Evolutionary conservation across 2,888 invertebrate genomes (phyloP), one percentile per base, ranked within the genome.

Genomic region (Ellobium chinense): DNA sequence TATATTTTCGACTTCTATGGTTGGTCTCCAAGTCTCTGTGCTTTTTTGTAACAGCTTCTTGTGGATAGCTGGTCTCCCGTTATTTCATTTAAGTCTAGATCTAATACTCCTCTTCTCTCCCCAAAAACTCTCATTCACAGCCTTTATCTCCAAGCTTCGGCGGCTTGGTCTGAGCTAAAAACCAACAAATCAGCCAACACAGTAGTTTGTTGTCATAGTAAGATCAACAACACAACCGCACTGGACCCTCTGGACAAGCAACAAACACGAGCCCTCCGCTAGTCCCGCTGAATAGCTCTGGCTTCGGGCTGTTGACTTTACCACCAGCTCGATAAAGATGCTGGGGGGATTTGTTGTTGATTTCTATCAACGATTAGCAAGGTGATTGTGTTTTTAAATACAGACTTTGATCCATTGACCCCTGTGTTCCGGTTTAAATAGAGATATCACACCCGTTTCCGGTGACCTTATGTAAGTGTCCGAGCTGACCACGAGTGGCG

Each of bases 331-430:
- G 65, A 5, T 12, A 34, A 14, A 27, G 27, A 12, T 21, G 65
- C 27, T 24, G 62, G 29, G n/a, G 7, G 4, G 62, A 34, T 34
- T 65, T 34, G 65, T 34, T 31, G 31, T 21, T 31, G 18, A 14
- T 12, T 5, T 65, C 18, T 18, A 34, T 34, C 65, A 4, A 34
- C n/a, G 34, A 18, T 65, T 31, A 65, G 3, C 12, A 34, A 2
- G 14, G 58, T 58, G 58, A 58, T 58, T 58, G 58, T 58, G 58
- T 58, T 58, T 58, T 58, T 58, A n/a, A 58, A 58, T n/a, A 58
- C 58, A 14, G 18, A 5, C 68, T 46, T 69, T 69, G 68, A 69
- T 69, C 46, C 46, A 21, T 46, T 27, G 46, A 46, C 46, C 2
- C 1, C 34, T 14, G 14, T 9, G n/a, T 21, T 37, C 37, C 14